Conservation (phyloP, 2,113 vertebrate species). For the Dasyurus viverrinus region DNA sequence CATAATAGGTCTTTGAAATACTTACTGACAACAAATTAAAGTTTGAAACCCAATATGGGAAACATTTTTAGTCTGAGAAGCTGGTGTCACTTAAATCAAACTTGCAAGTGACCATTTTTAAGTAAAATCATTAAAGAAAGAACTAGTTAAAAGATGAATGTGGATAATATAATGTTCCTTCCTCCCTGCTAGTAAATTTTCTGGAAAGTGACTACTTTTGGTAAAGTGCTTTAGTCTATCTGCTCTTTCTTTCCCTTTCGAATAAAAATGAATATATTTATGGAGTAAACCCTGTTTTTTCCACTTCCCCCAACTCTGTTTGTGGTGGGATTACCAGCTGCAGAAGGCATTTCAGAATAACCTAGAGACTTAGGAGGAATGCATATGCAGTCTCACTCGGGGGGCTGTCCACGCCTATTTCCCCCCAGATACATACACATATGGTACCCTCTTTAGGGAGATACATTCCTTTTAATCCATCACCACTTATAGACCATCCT, state of each 20-base stretch:
- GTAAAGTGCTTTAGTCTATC: not conserved
- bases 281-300: not conserved
- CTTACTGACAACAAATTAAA: not conserved
- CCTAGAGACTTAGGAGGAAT: not conserved
- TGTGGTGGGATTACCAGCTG: not conserved
- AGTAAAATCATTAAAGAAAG: not conserved
- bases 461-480: not conserved
- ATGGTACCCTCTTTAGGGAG: not conserved
- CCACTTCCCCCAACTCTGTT: not conserved
- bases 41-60: not conserved
- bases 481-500: not conserved
- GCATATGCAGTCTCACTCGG: not conserved
- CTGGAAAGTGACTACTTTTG: fast-evolving
- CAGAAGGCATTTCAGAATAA: not conserved
- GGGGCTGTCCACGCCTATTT: not conserved
- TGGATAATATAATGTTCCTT: no score
- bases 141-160: not conserved
- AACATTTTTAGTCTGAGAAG: not conserved
- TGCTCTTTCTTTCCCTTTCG: fast-evolving
- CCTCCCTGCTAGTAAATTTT: not conserved
- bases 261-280: fast-evolving
- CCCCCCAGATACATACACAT: not conserved
- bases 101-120: not conserved
- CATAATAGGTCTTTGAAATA: not conserved
- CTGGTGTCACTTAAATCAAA: not conserved